Percentiles rank a stretch among this genome's conserved stretches.
Evolutionary conservation across 2,888 invertebrate genomes (phyloP).

Genomic region (Eupithecia insigniata): DNA sequence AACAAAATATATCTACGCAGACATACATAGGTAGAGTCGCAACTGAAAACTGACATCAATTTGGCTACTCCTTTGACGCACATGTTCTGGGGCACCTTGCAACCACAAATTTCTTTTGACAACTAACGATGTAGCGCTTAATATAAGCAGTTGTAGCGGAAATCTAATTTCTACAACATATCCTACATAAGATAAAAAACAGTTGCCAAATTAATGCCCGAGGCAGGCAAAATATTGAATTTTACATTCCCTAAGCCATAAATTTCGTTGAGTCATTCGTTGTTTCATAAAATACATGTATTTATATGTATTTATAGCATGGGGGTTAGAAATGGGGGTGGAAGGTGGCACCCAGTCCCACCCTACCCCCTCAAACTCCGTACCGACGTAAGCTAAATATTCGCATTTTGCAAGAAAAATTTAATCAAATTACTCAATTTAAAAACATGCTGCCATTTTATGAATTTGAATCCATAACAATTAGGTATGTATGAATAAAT

Average conservation of each 20-base stretch:
- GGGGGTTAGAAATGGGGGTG: constrained; percentile 31
- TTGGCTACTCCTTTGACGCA: neutral
- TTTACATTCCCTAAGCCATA: constrained; percentile 21
- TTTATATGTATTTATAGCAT: constrained; percentile 37
- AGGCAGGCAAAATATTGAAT: constrained; percentile 14
- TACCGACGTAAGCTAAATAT: constrained; percentile 32
- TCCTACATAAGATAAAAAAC: neutral
- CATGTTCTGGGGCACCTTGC: neutral
- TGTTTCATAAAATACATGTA: constrained; percentile 32
- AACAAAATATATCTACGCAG: neutral
- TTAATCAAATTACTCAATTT: constrained; percentile 35
- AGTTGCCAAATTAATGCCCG: neutral
- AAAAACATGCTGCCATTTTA: constrained; percentile 31
- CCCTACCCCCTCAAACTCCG: constrained; percentile 33
- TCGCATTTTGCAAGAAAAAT: constrained; percentile 33
- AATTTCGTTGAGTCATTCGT: constrained; percentile 25
- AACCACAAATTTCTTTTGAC: neutral
- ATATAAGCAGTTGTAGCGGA: neutral
- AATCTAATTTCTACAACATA: neutral
- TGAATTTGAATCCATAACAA: constrained; percentile 26
- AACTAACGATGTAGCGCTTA: neutral
- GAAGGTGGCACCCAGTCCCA: constrained; percentile 24
- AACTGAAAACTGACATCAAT: neutral
- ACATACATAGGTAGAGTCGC: neutral
- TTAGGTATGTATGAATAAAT: constrained; percentile 30